Conservation (phyloP, 1,140 invertebrate species). For the Drosophila lini region DNA sequence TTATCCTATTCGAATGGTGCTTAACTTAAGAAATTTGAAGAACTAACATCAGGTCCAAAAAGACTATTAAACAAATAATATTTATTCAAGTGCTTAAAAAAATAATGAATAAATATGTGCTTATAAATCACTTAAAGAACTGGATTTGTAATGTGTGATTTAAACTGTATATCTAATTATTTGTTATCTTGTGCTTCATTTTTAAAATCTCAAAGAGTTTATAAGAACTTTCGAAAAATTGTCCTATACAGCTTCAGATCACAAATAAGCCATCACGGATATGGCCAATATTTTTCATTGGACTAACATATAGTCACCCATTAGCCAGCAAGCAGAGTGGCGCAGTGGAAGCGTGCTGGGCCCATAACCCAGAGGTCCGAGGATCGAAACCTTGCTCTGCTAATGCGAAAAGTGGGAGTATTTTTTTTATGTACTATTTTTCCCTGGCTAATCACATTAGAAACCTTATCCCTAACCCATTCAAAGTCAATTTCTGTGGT, state of each 20-base stretch:
- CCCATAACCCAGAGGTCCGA: constrained; percentile 99
- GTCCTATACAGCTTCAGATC: neutral
- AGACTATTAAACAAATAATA: too few species aligned
- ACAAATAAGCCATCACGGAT: too few species aligned
- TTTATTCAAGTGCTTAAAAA: too few species aligned
- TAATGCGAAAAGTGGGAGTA: neutral
- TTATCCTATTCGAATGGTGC: too few species aligned
- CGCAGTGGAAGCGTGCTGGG: constrained; percentile 99
- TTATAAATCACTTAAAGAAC: neutral
- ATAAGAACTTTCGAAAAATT: neutral
- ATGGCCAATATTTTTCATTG: neutral
- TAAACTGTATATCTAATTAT: neutral
- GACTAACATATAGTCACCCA: neutral
- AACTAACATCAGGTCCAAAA: too few species aligned
- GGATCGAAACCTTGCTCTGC: constrained; percentile 93
- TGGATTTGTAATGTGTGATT: neutral
- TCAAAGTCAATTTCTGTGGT: constrained; percentile 2
- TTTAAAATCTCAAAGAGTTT: neutral
- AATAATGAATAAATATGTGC: too few species aligned
- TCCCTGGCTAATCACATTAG: neutral
- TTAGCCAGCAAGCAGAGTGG: constrained; percentile 90
- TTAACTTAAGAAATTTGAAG: too few species aligned
- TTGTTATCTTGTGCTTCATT: neutral
- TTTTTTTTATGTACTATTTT: neutral
- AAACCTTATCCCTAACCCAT: constrained; percentile 10